Evolutionary conservation across 2,797 vertebrate species (phyloP), one percentile per base, ranked within the genome.

Genomic region (Jordanella pulchra): DNA sequence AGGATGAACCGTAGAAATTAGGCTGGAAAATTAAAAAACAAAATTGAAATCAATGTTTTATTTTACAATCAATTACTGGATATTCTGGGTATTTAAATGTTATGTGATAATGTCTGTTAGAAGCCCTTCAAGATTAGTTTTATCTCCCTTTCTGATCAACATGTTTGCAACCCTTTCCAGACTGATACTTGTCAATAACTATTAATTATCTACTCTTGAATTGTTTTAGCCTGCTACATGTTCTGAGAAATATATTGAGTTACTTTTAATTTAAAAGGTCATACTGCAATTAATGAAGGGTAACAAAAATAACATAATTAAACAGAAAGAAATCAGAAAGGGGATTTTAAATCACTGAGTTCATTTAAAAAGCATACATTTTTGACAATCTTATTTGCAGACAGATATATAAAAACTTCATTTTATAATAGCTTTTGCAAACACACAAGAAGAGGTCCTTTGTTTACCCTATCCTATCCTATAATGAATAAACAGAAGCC

Each of bases 1-100:
- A 96, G 95, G 93, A 90, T 81, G 87, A 89, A 89, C 77, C 83
- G 76, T 82, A 89, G 90, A 86, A 91, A 93, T 90, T 93, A 91
- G 87, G 84, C 23, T 47, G 90, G 78, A 53, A 80, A 78, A 69
- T 54, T 47, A 77, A 73, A 70, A 21, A 35, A 2, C 7, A 1
- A 39, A 39, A 39, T 39, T 39, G 5, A 39, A 39, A 39, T 39
- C 3, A 39, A 39, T 7, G 5, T 39, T 39, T 39, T 7, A 39
- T 4, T 39, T n/a, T 5, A 7, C 35, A 5, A 39, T 39, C 35
- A 39, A 39, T 39, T 39, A 39, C 35, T 39, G 35, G 35, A 39
- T 39, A 39, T 39, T 39, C 9, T 4, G 5, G 35, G 9, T 5
- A 39, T 39, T 39, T 7, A 39, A 39, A 39, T 39, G 9, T 39